These are phyloP conservation scores for Drosophila anomelani DNA, from an alignment of 2,888 invertebrate genomes.

Conservation along the genomic window DNA sequence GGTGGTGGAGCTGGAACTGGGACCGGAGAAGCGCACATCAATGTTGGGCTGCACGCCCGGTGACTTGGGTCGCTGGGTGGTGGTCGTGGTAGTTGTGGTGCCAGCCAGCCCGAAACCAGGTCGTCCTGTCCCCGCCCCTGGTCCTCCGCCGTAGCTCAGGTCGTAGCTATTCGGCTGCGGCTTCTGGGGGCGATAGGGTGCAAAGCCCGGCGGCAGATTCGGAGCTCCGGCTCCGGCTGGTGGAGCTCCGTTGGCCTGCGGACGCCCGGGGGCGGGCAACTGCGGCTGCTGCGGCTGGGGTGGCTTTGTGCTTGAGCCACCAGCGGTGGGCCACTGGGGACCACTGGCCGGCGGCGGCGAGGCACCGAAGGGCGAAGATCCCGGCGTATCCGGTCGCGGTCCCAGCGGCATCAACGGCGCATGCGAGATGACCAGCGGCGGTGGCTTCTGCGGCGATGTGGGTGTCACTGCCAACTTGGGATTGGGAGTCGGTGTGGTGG, in stretches of 20 bases:
- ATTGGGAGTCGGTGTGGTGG: slow-evolving; percentile 40
- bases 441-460: slow-evolving; percentile 65
- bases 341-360: slow-evolving; percentile 41
- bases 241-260: slow-evolving; percentile 19
- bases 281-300: slow-evolving; percentile 7
- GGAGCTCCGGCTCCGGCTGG: slow-evolving; percentile 62
- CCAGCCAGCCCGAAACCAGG: slow-evolving; percentile 69
- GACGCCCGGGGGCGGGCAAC: slow-evolving; percentile 25
- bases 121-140: slow-evolving; percentile 44
- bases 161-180: slow-evolving; percentile 82
- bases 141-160: slow-evolving; percentile 79
- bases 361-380: slow-evolving; percentile 73
- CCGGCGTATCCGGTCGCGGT: slow-evolving; percentile 81
- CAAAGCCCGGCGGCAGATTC: slow-evolving; percentile 72
- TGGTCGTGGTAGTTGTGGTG: slow-evolving; percentile 52
- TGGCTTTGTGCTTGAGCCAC: slow-evolving; percentile 16
- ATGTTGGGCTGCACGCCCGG: slow-evolving; percentile 32
- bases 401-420: slow-evolving; percentile 81
- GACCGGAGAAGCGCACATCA: slow-evolving; percentile 16
- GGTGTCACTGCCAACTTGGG: slow-evolving; percentile 27
- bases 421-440: slow-evolving; percentile 75
- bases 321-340: slow-evolving; percentile 70
- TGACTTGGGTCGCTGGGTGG: slow-evolving; percentile 58
- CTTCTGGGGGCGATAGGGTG: slow-evolving; percentile 75
- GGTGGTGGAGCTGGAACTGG: slow-evolving; percentile 43